Conservation (phyloP, 2,888 invertebrate genomes). For the Rhaphigaster nebulosa region DNA sequence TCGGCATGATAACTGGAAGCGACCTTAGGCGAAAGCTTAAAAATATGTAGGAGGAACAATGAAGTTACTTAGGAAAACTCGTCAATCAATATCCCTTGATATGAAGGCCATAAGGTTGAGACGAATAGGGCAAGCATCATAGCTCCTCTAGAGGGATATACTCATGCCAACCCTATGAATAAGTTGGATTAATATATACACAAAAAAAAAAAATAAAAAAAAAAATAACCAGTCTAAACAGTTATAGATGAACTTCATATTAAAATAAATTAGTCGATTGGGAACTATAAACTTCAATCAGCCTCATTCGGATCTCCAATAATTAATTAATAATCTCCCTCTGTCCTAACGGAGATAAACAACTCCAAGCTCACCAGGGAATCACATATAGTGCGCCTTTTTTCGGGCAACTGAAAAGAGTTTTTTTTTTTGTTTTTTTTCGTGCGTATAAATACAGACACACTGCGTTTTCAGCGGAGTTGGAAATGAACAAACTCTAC, state of each 20-base stretch:
- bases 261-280: background rate
- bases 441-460: background rate
- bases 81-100: no score
- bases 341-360: background rate
- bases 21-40: no score
- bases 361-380: background rate
- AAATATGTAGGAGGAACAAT: no score
- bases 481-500: background rate
- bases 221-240: no score
- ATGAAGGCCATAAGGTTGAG: no score
- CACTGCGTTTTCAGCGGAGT: background rate
- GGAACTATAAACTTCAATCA: slow-evolving; percentile 2
- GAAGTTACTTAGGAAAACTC: no score
- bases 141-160: no score
- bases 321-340: background rate
- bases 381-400: background rate
- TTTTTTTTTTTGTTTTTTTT: background rate
- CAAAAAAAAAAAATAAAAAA: no score
- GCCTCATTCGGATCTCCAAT: background rate
- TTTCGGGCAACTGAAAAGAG: background rate
- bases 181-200: no score
- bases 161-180: no score
- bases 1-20: no score
- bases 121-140: no score
- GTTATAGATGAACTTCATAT: background rate